Conservation (phyloP, 2,888 invertebrate species). For the Diarsia rubi region DNA sequence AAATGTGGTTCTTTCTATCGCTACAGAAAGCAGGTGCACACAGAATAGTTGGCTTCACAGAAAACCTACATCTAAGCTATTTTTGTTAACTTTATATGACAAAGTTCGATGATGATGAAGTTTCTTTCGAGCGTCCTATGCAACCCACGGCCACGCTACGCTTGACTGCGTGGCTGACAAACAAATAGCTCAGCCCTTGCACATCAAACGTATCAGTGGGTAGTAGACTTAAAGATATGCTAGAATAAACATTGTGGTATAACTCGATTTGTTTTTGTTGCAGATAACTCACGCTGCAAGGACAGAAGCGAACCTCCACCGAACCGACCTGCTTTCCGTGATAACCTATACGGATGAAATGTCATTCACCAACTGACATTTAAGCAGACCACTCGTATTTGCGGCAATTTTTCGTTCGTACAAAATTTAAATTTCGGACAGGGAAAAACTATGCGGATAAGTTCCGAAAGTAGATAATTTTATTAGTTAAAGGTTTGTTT, state of each 20-base stretch:
- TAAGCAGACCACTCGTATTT: constrained; percentile 42
- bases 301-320: constrained; percentile 64
- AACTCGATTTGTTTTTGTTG: constrained; percentile 75
- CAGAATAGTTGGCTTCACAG: background rate
- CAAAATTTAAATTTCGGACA: constrained; percentile 60
- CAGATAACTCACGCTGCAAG: constrained; percentile 79
- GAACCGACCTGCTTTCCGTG: constrained; percentile 62
- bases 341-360: constrained; percentile 65
- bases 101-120: background rate
- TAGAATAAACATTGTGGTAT: constrained; percentile 29
- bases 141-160: background rate
- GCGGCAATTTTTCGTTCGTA: constrained; percentile 49
- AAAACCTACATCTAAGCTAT: background rate
- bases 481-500: constrained; percentile 58
- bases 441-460: constrained; percentile 83
- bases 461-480: constrained; percentile 76
- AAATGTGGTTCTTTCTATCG: background rate
- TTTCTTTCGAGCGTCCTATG: background rate
- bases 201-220: background rate
- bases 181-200: background rate
- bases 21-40: background rate
- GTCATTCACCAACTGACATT: constrained; percentile 70
- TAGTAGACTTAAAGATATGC: background rate
- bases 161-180: background rate
- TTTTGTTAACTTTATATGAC: background rate